Base-by-base conservation (phyloP, 1,140 invertebrate genomes). In the Microplitis mediator region DNA sequence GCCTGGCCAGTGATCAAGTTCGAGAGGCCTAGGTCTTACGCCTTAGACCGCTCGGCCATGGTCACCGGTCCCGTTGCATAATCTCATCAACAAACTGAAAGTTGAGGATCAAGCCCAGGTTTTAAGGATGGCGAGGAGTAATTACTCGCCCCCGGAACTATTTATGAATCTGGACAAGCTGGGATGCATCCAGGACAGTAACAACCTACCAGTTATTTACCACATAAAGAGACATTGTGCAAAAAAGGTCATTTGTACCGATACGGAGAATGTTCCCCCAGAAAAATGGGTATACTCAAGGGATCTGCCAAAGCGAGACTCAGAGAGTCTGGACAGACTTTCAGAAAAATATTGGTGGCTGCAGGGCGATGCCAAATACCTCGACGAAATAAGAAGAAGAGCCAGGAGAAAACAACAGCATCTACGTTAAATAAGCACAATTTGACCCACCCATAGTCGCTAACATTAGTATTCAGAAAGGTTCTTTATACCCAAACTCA, bases 341-440 rank as follows among this genome's bases (percentile, higher is more conserved):
- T 32, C 36, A 4, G 4, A 6, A 23, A 23, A 13, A 4, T 69
- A 69, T 16, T 58, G 67, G 68, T 69, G 56, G 35, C 16, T 69
- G 0, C 68, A 69, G 1, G 36, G 36, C 2, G 36, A 69, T 2
- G 68, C 68, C 35, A 69, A 61, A 50, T 9, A 45, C 6, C 60
- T 61, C n/a, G 68, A 69, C 23, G 68, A 69, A 16, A 14, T 60
- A 13, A 69, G 58, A 61, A 60, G 56, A 36, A 39, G 68, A 62
- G 56, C 68, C 5, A 39, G 56, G 45, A n/a, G n/a, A n/a, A n/a
- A n/a, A n/a, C n/a, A n/a, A n/a, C n/a, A n/a, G n/a, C n/a, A n/a
- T n/a, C n/a, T n/a, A n/a, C n/a, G n/a, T n/a, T n/a, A n/a, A n/a
- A n/a, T n/a, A n/a, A n/a, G n/a, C n/a, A n/a, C n/a, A n/a, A n/a